Evolutionary conservation across 2,113 vertebrate genomes (phyloP), one percentile per base, ranked within the genome.

Genomic region (Turdus rufiventris): DNA sequence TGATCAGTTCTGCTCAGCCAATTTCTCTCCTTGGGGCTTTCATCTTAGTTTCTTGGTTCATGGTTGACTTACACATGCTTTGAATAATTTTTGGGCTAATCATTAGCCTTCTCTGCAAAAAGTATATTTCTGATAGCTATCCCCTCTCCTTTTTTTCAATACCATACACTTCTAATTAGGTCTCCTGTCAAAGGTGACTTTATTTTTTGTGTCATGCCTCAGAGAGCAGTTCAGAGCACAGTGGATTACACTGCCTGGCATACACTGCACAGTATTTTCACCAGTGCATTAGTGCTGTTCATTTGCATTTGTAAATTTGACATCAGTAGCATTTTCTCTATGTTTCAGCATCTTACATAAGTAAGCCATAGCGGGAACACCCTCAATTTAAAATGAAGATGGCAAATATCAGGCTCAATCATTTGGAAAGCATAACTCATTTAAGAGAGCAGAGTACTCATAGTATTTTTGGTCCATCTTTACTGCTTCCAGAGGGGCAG

Each of bases 401-500:
- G 25, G 24, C 34, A 56, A 80, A 9, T 43, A 90, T 63, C 18
- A 74, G 23, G 45, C 28, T 88, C 51, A 36, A 15, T 81, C 29
- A 17, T 50, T 78, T 79, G 62, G 62, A 94, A 92, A 79, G 9
- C 17, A 5, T 34, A 53, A 53, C 38, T 87, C 36, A 9, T 89
- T 54, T 72, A 60, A 78, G 33, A n/a, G 21, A 88, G 34, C 16
- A 65, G 29, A 85, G 18, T 15, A 21, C 29, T 94, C 5, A 0
- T 13, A 7, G 40, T 82, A 26, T 10, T 87, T 79, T 79, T 43
- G 10, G 36, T 75, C 38, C 57, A 28, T 72, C 47, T 91, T 91
- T 80, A 88, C 63, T 89, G 71, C 83, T 96, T 91, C 77, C 88
- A 94, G 71, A 95, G 96, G 45, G 18, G 33, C 15, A n/a, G 38